These are phyloP conservation scores for Brachynemurus nebulosus DNA, from an alignment of 2,888 invertebrate species.

Conservation along the genomic window DNA sequence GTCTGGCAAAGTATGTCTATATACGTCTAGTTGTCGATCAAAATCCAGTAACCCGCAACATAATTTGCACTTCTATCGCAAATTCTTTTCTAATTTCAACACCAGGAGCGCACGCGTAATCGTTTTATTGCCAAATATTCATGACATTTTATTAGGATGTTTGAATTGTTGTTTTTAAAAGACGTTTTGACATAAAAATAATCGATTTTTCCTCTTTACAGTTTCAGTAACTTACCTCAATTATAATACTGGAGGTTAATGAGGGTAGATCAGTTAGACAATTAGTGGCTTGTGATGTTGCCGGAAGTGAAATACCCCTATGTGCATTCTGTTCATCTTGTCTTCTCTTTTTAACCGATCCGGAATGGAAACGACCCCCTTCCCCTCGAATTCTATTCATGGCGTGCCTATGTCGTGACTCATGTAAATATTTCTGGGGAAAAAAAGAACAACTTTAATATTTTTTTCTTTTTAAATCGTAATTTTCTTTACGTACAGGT, in stretches of 20 bases:
- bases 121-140: too few relatives aligned
- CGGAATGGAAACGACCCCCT: slow-evolving; percentile 88
- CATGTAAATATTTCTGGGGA: slow-evolving; percentile 97
- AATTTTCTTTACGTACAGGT: slow-evolving; percentile 52
- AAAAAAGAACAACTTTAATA: not conserved
- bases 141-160: too few relatives aligned
- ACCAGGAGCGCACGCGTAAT: too few relatives aligned
- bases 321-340: not conserved
- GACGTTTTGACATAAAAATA: too few relatives aligned
- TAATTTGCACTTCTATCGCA: too few relatives aligned
- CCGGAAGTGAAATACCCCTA: not conserved
- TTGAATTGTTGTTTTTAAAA: too few relatives aligned
- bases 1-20: too few relatives aligned
- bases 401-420: slow-evolving; percentile 91
- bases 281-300: not conserved
- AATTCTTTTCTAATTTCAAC: too few relatives aligned
- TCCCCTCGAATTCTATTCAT: slow-evolving; percentile 95
- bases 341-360: slow-evolving; percentile 33
- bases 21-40: too few relatives aligned
- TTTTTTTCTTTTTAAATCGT: too few relatives aligned
- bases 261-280: not conserved
- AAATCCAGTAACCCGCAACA: too few relatives aligned
- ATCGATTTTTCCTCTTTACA: too few relatives aligned
- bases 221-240: slow-evolving; percentile 7
- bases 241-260: slow-evolving; percentile 4